These are phyloP conservation scores for Castor canadensis DNA, from an alignment of 2,113 vertebrate genomes.

Conservation along the genomic window DNA sequence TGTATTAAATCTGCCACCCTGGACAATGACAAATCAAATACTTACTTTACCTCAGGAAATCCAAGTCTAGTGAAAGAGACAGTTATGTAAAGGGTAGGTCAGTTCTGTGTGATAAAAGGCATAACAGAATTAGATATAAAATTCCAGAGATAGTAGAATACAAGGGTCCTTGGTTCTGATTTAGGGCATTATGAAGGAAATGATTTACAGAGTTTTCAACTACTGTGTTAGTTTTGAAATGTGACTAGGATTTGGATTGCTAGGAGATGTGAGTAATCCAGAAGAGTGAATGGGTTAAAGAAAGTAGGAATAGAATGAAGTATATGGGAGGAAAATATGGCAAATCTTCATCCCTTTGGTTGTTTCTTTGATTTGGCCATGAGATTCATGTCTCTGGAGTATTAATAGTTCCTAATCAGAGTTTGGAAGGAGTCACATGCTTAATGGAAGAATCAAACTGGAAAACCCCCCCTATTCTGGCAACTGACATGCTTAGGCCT, in stretches of 20 bases:
- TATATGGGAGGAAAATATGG: constrained; percentile 35
- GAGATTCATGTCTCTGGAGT: constrained; percentile 73
- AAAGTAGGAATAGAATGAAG: constrained; percentile 50
- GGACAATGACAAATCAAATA: not conserved
- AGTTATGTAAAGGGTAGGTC: not conserved
- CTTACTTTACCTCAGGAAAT: not conserved
- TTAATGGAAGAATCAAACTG: constrained; percentile 64
- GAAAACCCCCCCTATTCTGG: constrained; percentile 72
- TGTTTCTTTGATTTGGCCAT: constrained; percentile 56
- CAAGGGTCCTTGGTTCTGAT: not conserved
- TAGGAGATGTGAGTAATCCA: not conserved
- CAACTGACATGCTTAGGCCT: constrained; percentile 56
- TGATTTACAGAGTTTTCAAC: not conserved
- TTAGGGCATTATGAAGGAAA: not conserved
- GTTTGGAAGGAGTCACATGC: constrained; percentile 73
- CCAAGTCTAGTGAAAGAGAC: not conserved
- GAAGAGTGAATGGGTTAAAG: not conserved
- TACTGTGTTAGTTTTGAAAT: not conserved
- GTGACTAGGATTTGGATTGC: not conserved
- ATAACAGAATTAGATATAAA: not conserved
- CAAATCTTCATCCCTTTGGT: not conserved
- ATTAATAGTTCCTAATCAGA: constrained; percentile 76
- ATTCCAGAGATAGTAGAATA: not conserved
- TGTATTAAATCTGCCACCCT: not conserved
- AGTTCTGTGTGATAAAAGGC: not conserved